Percentiles rank a stretch among this genome's conserved stretches.
phyloP scores from a whole-genome alignment of 2,888 invertebrate genomes.

The Cantharis flavilabris region DNA sequence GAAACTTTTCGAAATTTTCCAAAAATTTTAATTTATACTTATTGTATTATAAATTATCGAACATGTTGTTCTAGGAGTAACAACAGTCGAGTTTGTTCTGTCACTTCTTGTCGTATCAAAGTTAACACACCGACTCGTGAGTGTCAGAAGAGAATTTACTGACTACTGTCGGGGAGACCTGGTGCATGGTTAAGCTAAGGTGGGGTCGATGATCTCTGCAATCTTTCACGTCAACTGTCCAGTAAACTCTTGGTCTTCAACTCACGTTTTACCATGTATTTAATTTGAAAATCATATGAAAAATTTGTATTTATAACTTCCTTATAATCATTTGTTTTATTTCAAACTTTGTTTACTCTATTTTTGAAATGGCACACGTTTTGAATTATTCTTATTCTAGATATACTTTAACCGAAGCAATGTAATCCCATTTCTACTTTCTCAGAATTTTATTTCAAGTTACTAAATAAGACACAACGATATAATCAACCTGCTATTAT shows the following conservation, averaged over 20 bases:
- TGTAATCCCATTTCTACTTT: background rate
- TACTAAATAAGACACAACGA: background rate
- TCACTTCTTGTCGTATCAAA: slow-evolving; percentile 25
- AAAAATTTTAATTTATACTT: background rate
- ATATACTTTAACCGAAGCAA: background rate
- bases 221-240: slow-evolving; percentile 42
- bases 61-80: background rate
- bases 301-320: slow-evolving; percentile 12
- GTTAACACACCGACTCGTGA: slow-evolving; percentile 24
- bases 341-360: background rate
- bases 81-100: background rate
- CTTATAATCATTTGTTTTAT: background rate
- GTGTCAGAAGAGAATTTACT: slow-evolving; percentile 27
- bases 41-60: background rate
- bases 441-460: background rate
- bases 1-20: background rate
- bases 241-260: slow-evolving; percentile 31
- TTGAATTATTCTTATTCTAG: background rate
- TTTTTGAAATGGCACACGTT: background rate
- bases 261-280: slow-evolving; percentile 21
- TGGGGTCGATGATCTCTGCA: slow-evolving; percentile 40
- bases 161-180: slow-evolving; percentile 26
- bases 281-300: slow-evolving; percentile 13
- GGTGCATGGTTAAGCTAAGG: slow-evolving; percentile 37
- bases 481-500: background rate